These are phyloP conservation scores for Drosophila neutralis DNA, from an alignment of 2,888 invertebrate species.

Conservation along the genomic window DNA sequence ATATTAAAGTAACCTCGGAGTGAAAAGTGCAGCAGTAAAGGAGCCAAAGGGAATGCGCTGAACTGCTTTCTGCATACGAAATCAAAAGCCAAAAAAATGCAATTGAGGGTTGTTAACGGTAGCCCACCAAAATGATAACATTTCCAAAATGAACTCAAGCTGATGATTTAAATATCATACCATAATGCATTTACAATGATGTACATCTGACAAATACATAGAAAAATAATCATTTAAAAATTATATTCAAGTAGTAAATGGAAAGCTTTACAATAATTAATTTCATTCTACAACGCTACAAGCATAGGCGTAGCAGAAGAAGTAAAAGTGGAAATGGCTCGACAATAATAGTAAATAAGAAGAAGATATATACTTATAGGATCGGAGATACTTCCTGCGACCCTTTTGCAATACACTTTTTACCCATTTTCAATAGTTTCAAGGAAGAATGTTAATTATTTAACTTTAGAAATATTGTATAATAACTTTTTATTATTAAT, in stretches of 20 bases:
- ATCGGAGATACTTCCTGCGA: neutral
- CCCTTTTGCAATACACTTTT: accelerated
- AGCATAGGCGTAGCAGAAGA: neutral
- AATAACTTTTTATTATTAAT: neutral
- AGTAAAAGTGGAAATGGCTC: neutral
- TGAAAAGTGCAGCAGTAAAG: neutral
- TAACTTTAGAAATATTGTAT: too few relatives aligned
- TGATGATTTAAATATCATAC: neutral
- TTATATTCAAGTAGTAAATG: too few relatives aligned
- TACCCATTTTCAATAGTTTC: neutral
- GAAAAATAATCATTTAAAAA: too few relatives aligned
- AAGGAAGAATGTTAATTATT: neutral
- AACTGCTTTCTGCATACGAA: slow-evolving; percentile 32
- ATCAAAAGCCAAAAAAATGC: slow-evolving; percentile 27
- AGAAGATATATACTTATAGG: too few relatives aligned
- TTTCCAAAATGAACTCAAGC: neutral
- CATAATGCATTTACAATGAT: neutral
- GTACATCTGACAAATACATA: neutral
- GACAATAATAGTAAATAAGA: neutral
- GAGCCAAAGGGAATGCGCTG: slow-evolving; percentile 26
- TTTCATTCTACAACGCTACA: too few relatives aligned
- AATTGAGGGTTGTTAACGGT: neutral
- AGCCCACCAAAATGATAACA: neutral
- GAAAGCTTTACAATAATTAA: too few relatives aligned
- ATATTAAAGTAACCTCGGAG: slow-evolving; percentile 40